Base-by-base conservation (phyloP, 92 coral and sea anemone species). In the Zoanthus solanderi region DNA sequence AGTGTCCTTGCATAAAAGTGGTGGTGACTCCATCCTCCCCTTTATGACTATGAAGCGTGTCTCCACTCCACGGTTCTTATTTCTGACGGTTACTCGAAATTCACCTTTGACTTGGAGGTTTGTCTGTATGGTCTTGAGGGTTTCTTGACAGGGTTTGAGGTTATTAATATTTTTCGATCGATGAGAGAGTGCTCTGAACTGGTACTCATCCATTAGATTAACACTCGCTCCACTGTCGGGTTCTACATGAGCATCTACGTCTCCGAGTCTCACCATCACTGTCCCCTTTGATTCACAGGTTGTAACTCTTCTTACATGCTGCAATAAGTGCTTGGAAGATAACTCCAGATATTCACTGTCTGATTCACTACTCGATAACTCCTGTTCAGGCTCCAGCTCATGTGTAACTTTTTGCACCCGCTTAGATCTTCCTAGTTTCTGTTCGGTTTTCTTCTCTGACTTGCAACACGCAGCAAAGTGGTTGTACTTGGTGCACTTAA, bases 181-280 rank as follows among this genome's bases (percentile, higher is more conserved):
- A 52, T 52, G 56, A 52, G 12, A 17, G 75, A 69, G 29, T 69
- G 56, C 13, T 28, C 5, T 69, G 90, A 92, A 91, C 89, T 23
- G 23, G 23, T 23, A 23, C 23, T 23, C 23, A 23, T 23, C 23
- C 23, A 23, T 23, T 23, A 23, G 23, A 76, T 91, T 93, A 9
- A 93, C 92, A 14, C 89, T 90, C 2, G 94, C 91, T 6, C 94
- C 94, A 63, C 91, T 91, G 56, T 93, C 94, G 15, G 91, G 89
- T 63, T 89, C 73, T 91, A 92, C 54, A 83, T 76, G 74, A 91
- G 79, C 72, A 86, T 88, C 42, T 90, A 82, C 8, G 84, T 88
- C 30, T 90, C 93, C 17, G 23, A 23, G 23, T 23, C 23, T 23
- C 23, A 23, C 23, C 23, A 23, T 23, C 23, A 23, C 23, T 23